phyloP scores from a whole-genome alignment of 2,113 vertebrate species.

The Vulpes ferrilata region DNA sequence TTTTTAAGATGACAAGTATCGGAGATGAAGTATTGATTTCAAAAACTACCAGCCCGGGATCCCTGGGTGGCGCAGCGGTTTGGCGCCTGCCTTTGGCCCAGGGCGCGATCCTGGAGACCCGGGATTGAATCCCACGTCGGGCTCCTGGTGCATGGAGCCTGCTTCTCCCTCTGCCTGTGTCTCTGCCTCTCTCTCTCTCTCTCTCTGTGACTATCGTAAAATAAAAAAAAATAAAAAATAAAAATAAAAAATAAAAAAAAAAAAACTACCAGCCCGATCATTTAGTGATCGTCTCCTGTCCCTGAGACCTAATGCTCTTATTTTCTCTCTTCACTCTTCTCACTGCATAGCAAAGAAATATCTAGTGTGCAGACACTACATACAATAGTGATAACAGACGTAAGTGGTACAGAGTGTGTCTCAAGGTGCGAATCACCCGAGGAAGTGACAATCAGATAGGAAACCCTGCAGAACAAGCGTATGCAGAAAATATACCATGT shows the following conservation, averaged over 20 bases:
- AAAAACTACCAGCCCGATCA: neutral
- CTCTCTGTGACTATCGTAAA: too few relatives aligned
- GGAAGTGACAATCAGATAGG: too few relatives aligned
- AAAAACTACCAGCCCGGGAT: neutral
- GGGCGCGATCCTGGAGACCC: too few relatives aligned
- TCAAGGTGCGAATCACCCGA: neutral
- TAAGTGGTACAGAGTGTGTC: neutral
- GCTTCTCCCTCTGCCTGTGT: too few relatives aligned
- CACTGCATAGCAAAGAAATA: neutral
- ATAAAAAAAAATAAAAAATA: too few relatives aligned
- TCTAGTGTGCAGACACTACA: neutral
- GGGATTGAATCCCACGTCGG: too few relatives aligned
- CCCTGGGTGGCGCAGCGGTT: too few relatives aligned
- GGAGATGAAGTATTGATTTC: neutral
- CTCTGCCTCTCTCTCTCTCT: too few relatives aligned
- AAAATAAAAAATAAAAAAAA: too few relatives aligned
- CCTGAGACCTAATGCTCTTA: neutral
- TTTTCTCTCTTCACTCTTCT: neutral
- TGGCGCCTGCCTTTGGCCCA: too few relatives aligned
- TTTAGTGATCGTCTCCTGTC: neutral
- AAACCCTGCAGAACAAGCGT: neutral
- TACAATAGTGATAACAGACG: neutral
- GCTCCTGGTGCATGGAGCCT: too few relatives aligned
- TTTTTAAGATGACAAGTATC: neutral
- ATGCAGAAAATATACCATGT: fast-evolving